Base-by-base conservation (phyloP, 2,797 vertebrate genomes). In the Hydrophis major region DNA sequence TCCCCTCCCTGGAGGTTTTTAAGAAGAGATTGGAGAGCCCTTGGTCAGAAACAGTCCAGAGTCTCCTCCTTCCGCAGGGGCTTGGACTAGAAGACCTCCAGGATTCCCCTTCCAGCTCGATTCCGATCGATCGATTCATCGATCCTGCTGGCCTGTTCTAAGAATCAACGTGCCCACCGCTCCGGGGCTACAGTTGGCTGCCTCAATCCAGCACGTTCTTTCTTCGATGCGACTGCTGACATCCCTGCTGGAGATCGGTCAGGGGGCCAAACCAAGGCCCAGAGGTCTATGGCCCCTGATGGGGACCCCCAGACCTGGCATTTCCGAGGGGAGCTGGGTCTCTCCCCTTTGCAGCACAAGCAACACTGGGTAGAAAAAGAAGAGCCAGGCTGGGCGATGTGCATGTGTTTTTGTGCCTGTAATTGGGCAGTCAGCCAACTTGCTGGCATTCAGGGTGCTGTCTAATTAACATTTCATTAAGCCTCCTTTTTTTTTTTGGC, bases 381-480 rank as follows among this genome's bases (percentile, higher is more conserved):
- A 56, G 92, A 20, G 37, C 22, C n/a, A 27, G 92, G 66, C 16
- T 2, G 37, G 86, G 53, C 0, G 5, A 32, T 16, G 66, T 2
- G 4, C 4, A 12, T 66, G 11, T 66, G 27, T 13, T n/a, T n/a
- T 66, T 53, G 12, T 66, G 63, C 28, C 0, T 69, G 93, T 95
- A 93, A 91, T 94, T 89, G 32, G 63, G 93, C 92, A 94, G 57
- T 92, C 89, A 93, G 94, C 94, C 93, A 91, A 32, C 0, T 42
- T 42, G 0, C 90, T 89, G 57, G 92, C 3, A 4, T 94, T 50
- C 92, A 87, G 93, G 95, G 94, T 94, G 95, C 96, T 93, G 95
- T 91, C 96, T 96, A 96, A 97, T 97, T 97, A 97, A 97, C 96
- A 96, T 97, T 97, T 96, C 95, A 97, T 96, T 96, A 96, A 96